Base-by-base conservation (phyloP, 2,797 vertebrate genomes). In the Pogoniulus pusillus region DNA sequence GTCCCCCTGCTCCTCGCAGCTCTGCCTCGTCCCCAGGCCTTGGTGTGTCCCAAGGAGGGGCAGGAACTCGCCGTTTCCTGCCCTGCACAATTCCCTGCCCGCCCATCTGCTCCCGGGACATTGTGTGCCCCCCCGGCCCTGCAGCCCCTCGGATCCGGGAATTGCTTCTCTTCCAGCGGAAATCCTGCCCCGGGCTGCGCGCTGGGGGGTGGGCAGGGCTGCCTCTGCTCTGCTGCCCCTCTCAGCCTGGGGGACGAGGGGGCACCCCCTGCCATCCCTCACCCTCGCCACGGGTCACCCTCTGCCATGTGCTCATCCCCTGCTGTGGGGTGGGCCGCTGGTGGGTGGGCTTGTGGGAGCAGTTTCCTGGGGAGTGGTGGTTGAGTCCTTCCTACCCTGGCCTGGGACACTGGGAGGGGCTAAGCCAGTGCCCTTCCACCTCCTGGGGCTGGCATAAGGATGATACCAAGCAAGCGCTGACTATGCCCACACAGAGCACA, bases 131-230 rank as follows among this genome's bases (percentile, higher is more conserved):
- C 27, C 85, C 91, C 77, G 17, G 68, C 92, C 74, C 91, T 81
- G 88, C 91, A 89, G 79, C 85, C 86, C 89, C 88, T 84, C 32
- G 85, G 88, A 95, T 96, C 95, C 88, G 78, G 95, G 91, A 96
- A 96, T 92, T 96, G 92, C 91, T 95, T 86, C 76, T 92, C 93
- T 95, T 91, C 95, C 83, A 86, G 90, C 89, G 93, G 95, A 96
- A 96, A 96, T 96, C 94, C 95, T 96, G 96, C 89, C 65, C 59
- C 68, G 82, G 19, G 57, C 59, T 62, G 8, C 57, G 1, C 41
- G 27, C 34, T 14, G 7, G 9, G 4, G 16, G 6, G 39, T 8
- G 8, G 8, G 6, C 30, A 7, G 16, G 12, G 35, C 27, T 71
- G 5, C 35, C 35, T 41, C 54, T 8, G 2, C 37, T 4, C 2